Conservation (phyloP, 2,888 invertebrate genomes). For the Drosophila peninsularis region DNA sequence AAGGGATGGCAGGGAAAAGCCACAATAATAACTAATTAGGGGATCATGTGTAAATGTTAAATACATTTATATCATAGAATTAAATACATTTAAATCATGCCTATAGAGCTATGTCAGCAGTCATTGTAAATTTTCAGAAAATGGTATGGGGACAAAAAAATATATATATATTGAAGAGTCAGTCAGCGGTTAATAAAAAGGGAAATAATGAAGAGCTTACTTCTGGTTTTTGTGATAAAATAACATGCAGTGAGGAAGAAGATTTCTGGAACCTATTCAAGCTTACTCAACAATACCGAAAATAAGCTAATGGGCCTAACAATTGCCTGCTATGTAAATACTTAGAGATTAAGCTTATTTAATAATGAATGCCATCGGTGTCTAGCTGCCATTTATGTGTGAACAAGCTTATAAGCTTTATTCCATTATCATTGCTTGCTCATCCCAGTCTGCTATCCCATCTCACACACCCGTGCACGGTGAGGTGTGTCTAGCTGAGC, state of each 20-base stretch:
- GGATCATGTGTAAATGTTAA: background rate
- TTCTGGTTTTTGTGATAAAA: too few relatives aligned
- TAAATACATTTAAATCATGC: too few relatives aligned
- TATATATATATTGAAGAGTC: too few relatives aligned
- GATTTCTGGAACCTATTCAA: too few relatives aligned
- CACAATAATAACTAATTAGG: background rate
- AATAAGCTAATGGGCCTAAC: background rate
- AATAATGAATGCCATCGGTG: background rate
- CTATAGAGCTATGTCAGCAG: too few relatives aligned
- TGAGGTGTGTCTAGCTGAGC: slow-evolving; percentile 24
- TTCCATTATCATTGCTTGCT: slow-evolving; percentile 42
- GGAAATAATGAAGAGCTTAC: too few relatives aligned
- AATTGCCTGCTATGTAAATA: background rate
- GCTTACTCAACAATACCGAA: too few relatives aligned
- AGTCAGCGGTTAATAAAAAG: background rate
- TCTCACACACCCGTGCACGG: background rate
- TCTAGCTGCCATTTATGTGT: slow-evolving; percentile 21
- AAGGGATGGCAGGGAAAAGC: background rate
- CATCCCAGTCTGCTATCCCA: slow-evolving; percentile 31
- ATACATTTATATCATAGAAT: too few relatives aligned
- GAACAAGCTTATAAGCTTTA: slow-evolving; percentile 35
- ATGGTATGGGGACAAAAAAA: too few relatives aligned
- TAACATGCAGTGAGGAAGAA: too few relatives aligned
- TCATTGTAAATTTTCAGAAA: background rate
- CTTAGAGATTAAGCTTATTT: background rate